These are phyloP conservation scores for Dendrolimus pini DNA, from an alignment of 2,888 invertebrate genomes.

Conservation along the genomic window DNA sequence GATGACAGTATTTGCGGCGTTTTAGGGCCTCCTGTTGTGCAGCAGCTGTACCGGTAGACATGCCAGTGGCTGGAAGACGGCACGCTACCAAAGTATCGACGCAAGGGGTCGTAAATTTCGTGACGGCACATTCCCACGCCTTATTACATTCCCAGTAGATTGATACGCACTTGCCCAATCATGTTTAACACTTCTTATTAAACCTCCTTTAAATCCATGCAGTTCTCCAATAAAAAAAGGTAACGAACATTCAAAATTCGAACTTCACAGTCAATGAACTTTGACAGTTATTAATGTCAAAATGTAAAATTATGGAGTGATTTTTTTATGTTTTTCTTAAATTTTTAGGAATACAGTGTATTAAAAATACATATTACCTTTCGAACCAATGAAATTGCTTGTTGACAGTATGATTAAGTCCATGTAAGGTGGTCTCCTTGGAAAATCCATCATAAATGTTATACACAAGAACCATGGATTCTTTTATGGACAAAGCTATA, in stretches of 20 bases:
- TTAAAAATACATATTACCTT: slow-evolving; percentile 31
- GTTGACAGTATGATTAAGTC: slow-evolving; percentile 63
- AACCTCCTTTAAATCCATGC: too few relatives aligned
- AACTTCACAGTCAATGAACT: slow-evolving; percentile 12
- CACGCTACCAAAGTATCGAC: too few relatives aligned
- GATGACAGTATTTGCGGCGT: too few relatives aligned
- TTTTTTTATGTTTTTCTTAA: slow-evolving; percentile 5
- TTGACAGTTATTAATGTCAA: slow-evolving; percentile 7
- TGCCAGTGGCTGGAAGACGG: too few relatives aligned
- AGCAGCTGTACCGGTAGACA: too few relatives aligned
- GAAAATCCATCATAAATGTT: slow-evolving; percentile 51
- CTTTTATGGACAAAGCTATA: slow-evolving; percentile 26
- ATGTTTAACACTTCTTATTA: too few relatives aligned
- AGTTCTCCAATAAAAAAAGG: too few relatives aligned
- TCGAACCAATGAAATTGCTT: slow-evolving; percentile 53
- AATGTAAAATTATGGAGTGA: slow-evolving; percentile 13
- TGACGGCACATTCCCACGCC: too few relatives aligned
- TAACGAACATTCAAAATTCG: slow-evolving; percentile 17
- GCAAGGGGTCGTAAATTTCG: too few relatives aligned
- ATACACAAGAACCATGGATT: slow-evolving; percentile 32
- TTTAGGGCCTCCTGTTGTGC: too few relatives aligned
- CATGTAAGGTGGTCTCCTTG: slow-evolving; percentile 60
- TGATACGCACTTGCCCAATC: too few relatives aligned
- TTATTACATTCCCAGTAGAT: too few relatives aligned
- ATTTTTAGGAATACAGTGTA: background rate